These are phyloP conservation scores for Tauraco hartlaubi DNA, from an alignment of 2,797 vertebrate species.

Conservation along the genomic window DNA sequence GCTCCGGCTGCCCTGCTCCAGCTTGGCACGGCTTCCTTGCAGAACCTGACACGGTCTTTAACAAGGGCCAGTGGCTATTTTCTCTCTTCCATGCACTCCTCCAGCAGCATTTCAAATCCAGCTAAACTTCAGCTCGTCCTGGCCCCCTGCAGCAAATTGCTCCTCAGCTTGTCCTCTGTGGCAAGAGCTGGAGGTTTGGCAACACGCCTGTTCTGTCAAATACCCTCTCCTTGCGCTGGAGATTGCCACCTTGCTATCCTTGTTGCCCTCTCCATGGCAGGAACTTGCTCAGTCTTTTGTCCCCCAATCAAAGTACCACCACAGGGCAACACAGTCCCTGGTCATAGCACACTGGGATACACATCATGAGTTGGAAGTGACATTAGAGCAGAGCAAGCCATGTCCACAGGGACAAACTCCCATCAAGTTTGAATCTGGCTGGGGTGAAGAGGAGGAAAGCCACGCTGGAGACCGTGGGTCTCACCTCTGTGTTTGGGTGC, in stretches of 20 bases:
- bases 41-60: neutral
- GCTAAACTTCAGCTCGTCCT: neutral
- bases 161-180: fast-evolving
- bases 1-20: neutral
- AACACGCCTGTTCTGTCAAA: neutral
- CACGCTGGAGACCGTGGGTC: fast-evolving
- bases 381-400: neutral
- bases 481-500: fast-evolving
- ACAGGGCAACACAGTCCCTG: too few relatives aligned
- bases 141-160: fast-evolving
- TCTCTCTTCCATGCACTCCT: neutral
- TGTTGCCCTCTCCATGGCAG: fast-evolving
- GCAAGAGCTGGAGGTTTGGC: neutral
- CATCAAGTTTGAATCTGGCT: neutral
- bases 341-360: fast-evolving
- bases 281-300: neutral
- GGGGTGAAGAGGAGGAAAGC: neutral
- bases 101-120: neutral
- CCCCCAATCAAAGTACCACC: neutral
- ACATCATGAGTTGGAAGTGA: fast-evolving
- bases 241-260: fast-evolving
- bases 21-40: neutral
- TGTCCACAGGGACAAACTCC: fast-evolving
- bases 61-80: neutral
- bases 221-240: neutral